Evolutionary conservation across 2,797 vertebrate species (phyloP).

Genomic region (Halcyon chelicuti): DNA sequence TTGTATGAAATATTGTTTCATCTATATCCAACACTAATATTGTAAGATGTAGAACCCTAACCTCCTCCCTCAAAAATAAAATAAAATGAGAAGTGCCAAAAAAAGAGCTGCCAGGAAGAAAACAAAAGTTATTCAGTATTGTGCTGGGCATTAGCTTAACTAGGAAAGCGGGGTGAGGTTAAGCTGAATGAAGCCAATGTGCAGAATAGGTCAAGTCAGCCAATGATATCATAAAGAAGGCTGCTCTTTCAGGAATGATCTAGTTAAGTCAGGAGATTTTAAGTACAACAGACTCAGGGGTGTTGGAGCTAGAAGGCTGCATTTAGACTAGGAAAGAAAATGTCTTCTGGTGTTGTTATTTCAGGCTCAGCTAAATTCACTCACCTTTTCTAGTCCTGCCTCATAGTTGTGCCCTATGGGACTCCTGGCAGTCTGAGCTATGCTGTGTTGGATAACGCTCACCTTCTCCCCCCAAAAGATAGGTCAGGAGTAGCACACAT

Average conservation of each 20-base stretch:
- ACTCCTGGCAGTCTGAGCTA: neutral
- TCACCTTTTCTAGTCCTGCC: slow-evolving; percentile 1
- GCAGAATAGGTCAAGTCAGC: neutral
- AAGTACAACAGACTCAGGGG: neutral
- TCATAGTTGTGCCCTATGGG: accelerated
- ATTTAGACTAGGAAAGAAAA: neutral
- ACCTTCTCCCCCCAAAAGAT: neutral
- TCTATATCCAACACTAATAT: slow-evolving; percentile 46
- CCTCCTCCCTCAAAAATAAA: slow-evolving; percentile 23
- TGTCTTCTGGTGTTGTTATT: neutral
- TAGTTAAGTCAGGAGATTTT: neutral
- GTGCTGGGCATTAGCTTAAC: neutral
- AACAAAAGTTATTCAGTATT: neutral
- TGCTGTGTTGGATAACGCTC: neutral
- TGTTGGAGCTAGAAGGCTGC: neutral
- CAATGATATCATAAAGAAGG: neutral
- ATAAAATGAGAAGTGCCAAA: neutral
- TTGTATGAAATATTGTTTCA: slow-evolving; percentile 30
- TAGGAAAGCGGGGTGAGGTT: neutral
- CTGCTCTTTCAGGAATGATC: neutral
- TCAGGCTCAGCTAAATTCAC: neutral
- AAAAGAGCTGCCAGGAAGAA: neutral
- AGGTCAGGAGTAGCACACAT: neutral
- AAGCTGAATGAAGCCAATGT: neutral
- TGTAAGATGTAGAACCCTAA: neutral